phyloP scores from a whole-genome alignment of 2,113 vertebrate species.

The Sminthopsis crassicaudata region DNA sequence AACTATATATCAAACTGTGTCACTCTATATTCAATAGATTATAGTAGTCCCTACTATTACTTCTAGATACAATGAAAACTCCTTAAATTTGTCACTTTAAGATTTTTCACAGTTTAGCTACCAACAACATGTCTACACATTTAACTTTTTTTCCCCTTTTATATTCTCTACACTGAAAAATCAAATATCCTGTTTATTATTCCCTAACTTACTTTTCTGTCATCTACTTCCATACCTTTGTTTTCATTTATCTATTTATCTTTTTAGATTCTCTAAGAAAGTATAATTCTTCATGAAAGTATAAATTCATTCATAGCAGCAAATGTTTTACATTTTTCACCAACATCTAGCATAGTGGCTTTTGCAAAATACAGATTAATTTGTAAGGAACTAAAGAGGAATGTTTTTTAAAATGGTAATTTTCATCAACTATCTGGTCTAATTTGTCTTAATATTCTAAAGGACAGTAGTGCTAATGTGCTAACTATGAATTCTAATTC shows the following conservation, averaged over 20 bases:
- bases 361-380: not conserved
- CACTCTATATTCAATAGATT: not conserved
- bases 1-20: not conserved
- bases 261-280: not conserved
- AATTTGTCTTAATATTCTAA: constrained; percentile 1
- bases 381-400: constrained; percentile 11
- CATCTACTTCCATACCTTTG: not conserved
- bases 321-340: not conserved
- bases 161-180: not conserved
- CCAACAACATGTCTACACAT: not conserved
- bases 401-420: not conserved
- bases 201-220: not conserved
- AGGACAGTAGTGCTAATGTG: not conserved
- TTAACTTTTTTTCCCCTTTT: not conserved
- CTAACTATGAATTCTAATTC: constrained; percentile 25
- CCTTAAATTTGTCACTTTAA: not conserved
- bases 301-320: not conserved
- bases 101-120: not conserved
- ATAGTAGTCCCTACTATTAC: not conserved
- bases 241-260: not conserved
- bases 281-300: not conserved
- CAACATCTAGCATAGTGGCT: not conserved
- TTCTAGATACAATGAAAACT: not conserved
- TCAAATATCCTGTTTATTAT: not conserved
- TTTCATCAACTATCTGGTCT: not conserved